Conservation (phyloP, 1,140 invertebrate genomes). For the Drosophila sp. region DNA sequence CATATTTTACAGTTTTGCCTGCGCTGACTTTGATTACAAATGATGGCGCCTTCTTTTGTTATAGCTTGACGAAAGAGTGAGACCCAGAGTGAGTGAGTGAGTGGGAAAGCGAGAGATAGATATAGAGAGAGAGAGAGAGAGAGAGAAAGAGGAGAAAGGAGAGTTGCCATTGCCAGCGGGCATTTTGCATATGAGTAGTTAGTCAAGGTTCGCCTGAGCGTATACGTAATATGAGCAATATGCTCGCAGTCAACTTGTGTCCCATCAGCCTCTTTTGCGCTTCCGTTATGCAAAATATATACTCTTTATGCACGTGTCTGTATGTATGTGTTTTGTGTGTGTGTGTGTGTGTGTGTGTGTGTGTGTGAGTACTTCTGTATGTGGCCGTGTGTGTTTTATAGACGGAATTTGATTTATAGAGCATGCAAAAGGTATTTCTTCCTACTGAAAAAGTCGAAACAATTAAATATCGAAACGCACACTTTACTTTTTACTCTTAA, state of each 20-base stretch:
- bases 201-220: constrained; percentile 44
- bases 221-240: constrained; percentile 41
- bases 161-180: constrained; percentile 50
- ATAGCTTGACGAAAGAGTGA: constrained; percentile 15
- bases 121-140: not conserved
- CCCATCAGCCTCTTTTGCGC: constrained; percentile 31
- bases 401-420: constrained; percentile 36
- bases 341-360: constrained; percentile 8
- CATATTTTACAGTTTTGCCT: constrained; percentile 50
- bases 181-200: constrained; percentile 51
- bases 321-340: constrained; percentile 4
- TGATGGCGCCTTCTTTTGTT: constrained; percentile 55
- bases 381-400: not conserved
- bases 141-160: not conserved
- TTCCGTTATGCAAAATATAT: constrained; percentile 37
- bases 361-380: constrained; percentile 7
- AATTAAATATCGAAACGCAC: constrained; percentile 37
- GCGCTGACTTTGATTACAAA: constrained; percentile 67
- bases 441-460: constrained; percentile 31
- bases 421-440: constrained; percentile 37
- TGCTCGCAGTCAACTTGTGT: constrained; percentile 20
- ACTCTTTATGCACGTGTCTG: not conserved
- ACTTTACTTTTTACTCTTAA: constrained; percentile 10
- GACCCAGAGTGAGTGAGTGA: not conserved
- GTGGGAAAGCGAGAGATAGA: not conserved